Conservation (phyloP, 2,888 invertebrate species). For the Chelonus formosanus region DNA sequence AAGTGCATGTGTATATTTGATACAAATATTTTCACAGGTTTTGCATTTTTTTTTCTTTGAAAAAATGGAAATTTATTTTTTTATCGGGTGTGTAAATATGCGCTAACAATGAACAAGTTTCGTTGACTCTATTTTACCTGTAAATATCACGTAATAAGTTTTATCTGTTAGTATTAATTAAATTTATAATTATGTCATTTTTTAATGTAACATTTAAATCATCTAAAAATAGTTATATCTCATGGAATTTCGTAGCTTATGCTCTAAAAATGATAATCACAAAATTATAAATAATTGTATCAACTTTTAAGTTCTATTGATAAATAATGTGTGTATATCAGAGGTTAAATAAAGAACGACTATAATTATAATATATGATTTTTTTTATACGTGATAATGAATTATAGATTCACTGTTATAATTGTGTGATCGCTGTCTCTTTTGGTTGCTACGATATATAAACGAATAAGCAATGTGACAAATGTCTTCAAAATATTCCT, state of each 20-base stretch:
- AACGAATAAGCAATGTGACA: background rate
- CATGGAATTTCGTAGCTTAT: too few species aligned
- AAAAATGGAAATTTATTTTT: conserved; percentile 29
- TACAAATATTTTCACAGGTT: background rate
- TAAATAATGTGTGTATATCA: conserved; percentile 3
- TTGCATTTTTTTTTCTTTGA: conserved; percentile 19
- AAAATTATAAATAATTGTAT: too few species aligned
- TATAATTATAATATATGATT: conserved; percentile 14
- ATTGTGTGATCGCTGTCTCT: conserved; percentile 5
- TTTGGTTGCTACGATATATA: background rate
- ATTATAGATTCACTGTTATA: conserved; percentile 4
- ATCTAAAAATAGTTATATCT: background rate
- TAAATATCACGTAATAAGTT: conserved; percentile 11
- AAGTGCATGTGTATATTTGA: background rate
- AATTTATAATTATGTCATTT: conserved; percentile 8
- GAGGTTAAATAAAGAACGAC: background rate
- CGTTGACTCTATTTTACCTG: conserved; percentile 9
- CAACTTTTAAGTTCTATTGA: too few species aligned
- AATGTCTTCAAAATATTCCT: too few species aligned
- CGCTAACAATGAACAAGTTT: conserved; percentile 2
- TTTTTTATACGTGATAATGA: conserved; percentile 16
- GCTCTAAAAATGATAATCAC: too few species aligned
- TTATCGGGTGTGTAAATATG: conserved; percentile 32
- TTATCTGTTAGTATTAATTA: conserved; percentile 5
- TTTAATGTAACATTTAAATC: conserved; percentile 2